Evolutionary conservation across 2,888 invertebrate genomes (phyloP), one percentile per base, ranked within the genome.

Genomic region (Alentia gelatinosa): DNA sequence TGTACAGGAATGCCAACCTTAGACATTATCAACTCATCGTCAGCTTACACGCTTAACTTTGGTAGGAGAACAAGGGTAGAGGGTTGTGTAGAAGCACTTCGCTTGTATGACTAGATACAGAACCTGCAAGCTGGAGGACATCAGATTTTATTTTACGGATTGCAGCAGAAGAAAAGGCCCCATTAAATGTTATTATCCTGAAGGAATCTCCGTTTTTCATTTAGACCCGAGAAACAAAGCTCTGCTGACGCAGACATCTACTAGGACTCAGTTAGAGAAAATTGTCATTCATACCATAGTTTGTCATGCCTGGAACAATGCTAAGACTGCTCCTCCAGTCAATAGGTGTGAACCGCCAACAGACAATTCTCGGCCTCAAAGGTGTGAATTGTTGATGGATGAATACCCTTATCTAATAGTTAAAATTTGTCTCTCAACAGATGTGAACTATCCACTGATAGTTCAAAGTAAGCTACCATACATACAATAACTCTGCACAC

Each of bases 41-140:
- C 42, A 15, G 30, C 9, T 30, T 42, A 86, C 47, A 86, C 42
- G 33, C n/a, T n/a, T n/a, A n/a, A n/a, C n/a, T n/a, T n/a, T n/a
- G 42, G 47, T 1, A 15, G 86, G 26, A 30, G 30, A 47, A 86
- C 26, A 33, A 19, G 42, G 83, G 83, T 30, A 5, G 86, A 42
- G 83, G 42, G 42, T 33, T 26, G 86, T 42, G 33, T 7, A 83
- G 15, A 86, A 42, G 86, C 86, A 86, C 84, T 84, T 42, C 15
- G 42, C n/a, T 47, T 50, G 47, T 47, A 86, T 86, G 86, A 86
- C 86, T 86, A 86, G 86, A 86, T 86, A 86, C 86, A 30, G 42
- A 86, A 86, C 47, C 86, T 26, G 47, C 39, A 83, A 83, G 83
- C 83, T 37, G 83, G 15, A n/a, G n/a, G n/a, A n/a, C n/a, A n/a